Base-by-base conservation (phyloP, 2,888 invertebrate species). In the Scaptomyza parva region DNA sequence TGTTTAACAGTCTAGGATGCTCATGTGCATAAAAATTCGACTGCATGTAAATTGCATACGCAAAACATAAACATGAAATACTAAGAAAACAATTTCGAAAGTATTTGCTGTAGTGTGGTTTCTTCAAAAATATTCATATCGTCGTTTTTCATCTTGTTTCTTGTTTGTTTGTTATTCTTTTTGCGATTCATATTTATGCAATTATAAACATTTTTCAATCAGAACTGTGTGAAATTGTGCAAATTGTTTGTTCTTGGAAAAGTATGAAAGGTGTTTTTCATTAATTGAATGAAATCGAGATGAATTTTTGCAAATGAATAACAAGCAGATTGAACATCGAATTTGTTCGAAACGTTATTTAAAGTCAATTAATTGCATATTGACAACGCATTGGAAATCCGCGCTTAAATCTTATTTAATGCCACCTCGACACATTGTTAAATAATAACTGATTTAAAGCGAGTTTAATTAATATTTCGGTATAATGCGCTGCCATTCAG, bases 401-500 rank as follows among this genome's bases (percentile, higher is more conserved):
- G 24, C 39, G 40, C 7, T 22, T 5, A 4, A 12, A 33, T 6
- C 6, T 11, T n/a, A 37, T 18, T 40, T 24, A 43, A 43, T 11
- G 9, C 43, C 48, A 14, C 12, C 22, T 20, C 26, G 7, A 44
- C 14, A 26, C 26, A 39, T 20, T 17, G 30, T 20, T 28, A 18
- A 47, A 33, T n/a, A 47, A 33, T n/a, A 2, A 8, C 12, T 47
- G 8, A n/a, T 9, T 5, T 11, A 2, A 8, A 8, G 3, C 26
- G 26, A n/a, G 50, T 52, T 58, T n/a, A 48, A 39, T 65, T 44
- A 48, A 57, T 43, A 55, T 33, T 54, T 43, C 43, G 30, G 24
- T 39, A 43, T 9, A 30, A 37, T 12, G 6, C 7, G 20, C n/a
- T 7, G 18, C 7, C 0, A 28, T 26, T 45, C 18, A 3, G 9